These are phyloP conservation scores for Mesoclemmys tuberculata DNA, from an alignment of 2,113 vertebrate genomes.

Conservation along the genomic window DNA sequence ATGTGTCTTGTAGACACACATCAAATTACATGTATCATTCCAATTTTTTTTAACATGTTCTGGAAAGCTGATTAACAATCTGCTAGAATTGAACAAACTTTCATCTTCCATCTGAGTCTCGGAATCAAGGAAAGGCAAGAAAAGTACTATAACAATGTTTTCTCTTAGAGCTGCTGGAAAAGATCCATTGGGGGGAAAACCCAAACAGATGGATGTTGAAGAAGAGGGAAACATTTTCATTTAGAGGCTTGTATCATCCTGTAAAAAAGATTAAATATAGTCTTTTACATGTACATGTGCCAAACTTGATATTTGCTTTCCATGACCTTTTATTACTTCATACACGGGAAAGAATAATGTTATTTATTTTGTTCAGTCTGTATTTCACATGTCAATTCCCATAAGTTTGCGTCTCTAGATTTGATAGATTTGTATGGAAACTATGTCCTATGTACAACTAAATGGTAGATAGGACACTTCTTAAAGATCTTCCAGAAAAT, in stretches of 20 bases:
- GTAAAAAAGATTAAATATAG: not conserved
- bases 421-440: not conserved
- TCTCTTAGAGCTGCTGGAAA: not conserved
- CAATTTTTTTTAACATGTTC: not conserved
- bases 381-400: not conserved
- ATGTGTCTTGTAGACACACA: not conserved
- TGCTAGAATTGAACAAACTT: not conserved
- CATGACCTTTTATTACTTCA: conserved; percentile 20
- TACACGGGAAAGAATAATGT: not conserved
- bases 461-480: not conserved
- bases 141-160: not conserved
- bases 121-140: not conserved
- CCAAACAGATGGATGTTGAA: not conserved
- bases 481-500: conserved; percentile 9
- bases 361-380: not conserved
- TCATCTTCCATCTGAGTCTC: not conserved
- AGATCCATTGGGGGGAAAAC: not conserved
- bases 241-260: not conserved
- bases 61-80: not conserved
- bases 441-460: not conserved
- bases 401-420: not conserved
- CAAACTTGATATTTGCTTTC: not conserved
- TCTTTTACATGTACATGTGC: not conserved
- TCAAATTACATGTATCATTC: not conserved
- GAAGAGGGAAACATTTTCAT: not conserved